Base-by-base conservation (phyloP, 1,140 invertebrate genomes). In the Gryllus bimaculatus region DNA sequence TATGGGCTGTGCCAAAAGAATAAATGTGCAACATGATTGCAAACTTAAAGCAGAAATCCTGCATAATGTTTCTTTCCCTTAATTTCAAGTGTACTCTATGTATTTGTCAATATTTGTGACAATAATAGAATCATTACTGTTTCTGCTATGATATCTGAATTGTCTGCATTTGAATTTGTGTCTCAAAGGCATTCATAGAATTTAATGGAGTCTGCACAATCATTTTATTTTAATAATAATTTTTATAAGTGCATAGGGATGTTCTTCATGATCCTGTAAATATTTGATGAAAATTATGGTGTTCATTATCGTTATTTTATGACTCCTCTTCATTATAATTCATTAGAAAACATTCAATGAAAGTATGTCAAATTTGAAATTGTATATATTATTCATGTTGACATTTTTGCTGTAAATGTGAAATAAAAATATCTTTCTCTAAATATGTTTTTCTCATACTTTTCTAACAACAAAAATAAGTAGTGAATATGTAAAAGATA, bases 201-300 rank as follows among this genome's bases (percentile, higher is more conserved):
- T 10, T 13, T 66, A 13, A 66, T 66, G 54, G 54, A 66, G 54
- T 66, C 54, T 66, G 54, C 54, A 66, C 54, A 66, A 18, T 66
- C 10, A 66, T 10, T 66, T 66, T 13, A 66, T 66, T 66, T 66
- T 66, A 66, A 13, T 13, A 66, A 18, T 66, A 66, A 66, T 66
- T 66, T 66, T 66, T 13, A 66, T 66, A 66, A 66, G 54, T 66
- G 54, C 54, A 66, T 66, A 66, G 54, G 18, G 7, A 66, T 66
- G 54, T 66, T 66, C 54, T 66, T 66, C 54, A 66, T 66, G 10
- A 66, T 66, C 54, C 54, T 66, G 54, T 66, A 66, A 66, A 66
- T 66, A 66, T 66, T 66, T 66, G 54, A 66, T 66, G 54, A 66
- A 66, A 66, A 66, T 66, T 66, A 66, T 66, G 54, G 54, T 66